Evolutionary conservation across 2,113 vertebrate species (phyloP), one percentile per base, ranked within the genome.

Genomic region (Sminthopsis crassicaudata): DNA sequence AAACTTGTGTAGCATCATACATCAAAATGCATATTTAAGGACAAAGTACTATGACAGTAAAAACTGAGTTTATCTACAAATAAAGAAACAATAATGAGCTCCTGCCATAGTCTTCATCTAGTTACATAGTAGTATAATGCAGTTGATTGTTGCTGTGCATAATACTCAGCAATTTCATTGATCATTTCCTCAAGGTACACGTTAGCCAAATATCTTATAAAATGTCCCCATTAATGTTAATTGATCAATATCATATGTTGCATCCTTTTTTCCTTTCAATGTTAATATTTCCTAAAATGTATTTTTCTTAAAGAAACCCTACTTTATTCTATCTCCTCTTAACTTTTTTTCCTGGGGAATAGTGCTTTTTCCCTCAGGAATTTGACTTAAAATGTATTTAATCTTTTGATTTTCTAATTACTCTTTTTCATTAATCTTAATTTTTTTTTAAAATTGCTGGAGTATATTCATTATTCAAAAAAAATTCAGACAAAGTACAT

Each of bases 1-100:
- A 94, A 88, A 3, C 53, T 95, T 92, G 92, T 42, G 94, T 46
- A 90, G 54, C 76, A 95, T 57, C 94, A 94, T 89, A 88, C 94
- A 96, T 97, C 95, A 95, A 93, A 97, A 95, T 97, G 95, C 96
- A 90, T 95, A 93, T 96, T 91, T 95, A 60, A 94, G 96, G 97
- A 22, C 27, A 46, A 96, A 94, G 88, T 92, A 8, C 30, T 93
- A 12, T 94, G 92, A 67, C 51, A 90, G 48, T 92, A 97, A 96
- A 95, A 96, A 95, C 53, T 97, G 95, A 98, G 51, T 24, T 97
- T 97, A 27, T 67, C 90, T 94, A 25, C 25, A 89, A 0, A 0
- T 94, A 96, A 50, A 46, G 11, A 8, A 89, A 30, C 36, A 53
- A 0, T 89, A 96, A 97, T 84, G n/a, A 94, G 22, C 90, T 96